phyloP scores from a whole-genome alignment of 2,797 vertebrate genomes.

The Psittacula derbiana region DNA sequence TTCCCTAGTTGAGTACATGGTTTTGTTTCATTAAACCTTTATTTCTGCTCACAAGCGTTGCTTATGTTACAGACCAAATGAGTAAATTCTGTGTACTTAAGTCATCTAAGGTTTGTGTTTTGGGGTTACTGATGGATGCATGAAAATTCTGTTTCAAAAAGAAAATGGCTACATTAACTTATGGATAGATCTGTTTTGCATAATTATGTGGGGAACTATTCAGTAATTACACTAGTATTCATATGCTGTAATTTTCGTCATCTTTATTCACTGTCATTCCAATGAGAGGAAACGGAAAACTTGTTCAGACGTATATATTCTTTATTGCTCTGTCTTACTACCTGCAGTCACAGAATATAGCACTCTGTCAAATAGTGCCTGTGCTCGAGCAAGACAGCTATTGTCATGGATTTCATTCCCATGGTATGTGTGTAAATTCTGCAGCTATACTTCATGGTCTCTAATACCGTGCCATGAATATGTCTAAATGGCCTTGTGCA shows the following conservation, averaged over 20 bases:
- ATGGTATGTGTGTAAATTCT: background rate
- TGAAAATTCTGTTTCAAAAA: conserved; percentile 47
- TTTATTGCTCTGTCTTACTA: background rate
- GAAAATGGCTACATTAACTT: conserved; percentile 53
- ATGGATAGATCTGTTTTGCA: conserved; percentile 45
- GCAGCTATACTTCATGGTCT: background rate
- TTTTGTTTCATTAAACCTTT: conserved; percentile 62
- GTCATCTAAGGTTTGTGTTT: conserved; percentile 29
- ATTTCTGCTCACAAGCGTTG: conserved; percentile 8
- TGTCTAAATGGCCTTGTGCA: background rate
- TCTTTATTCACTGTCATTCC: conserved; percentile 53
- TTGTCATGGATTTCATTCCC: background rate
- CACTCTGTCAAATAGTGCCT: background rate
- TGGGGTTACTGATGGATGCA: conserved; percentile 35
- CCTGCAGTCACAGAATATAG: background rate
- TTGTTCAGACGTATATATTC: background rate
- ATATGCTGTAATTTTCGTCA: conserved; percentile 33
- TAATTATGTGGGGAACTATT: conserved; percentile 55
- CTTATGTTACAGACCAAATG: conserved; percentile 22
- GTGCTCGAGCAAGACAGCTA: background rate
- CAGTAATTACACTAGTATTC: conserved; percentile 57
- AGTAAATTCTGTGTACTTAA: conserved; percentile 14
- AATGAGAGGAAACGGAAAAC: conserved; percentile 21
- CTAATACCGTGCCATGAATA: accelerated
- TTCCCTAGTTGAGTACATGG: conserved; percentile 41